phyloP scores from a whole-genome alignment of 2,113 vertebrate genomes.

The Dolichotis patagonum region DNA sequence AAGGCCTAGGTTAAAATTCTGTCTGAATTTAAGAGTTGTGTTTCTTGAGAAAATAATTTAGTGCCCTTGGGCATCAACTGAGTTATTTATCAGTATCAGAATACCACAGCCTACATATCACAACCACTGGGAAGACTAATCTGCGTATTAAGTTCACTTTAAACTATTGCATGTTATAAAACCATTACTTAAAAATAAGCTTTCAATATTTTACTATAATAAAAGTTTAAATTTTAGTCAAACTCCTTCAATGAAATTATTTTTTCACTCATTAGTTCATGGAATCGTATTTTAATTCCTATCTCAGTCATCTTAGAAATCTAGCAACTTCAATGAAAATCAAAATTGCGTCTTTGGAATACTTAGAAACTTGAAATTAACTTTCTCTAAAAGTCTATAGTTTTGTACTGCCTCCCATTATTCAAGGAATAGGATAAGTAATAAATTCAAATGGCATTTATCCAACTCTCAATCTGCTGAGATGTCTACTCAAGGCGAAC shows the following conservation, averaged over 20 bases:
- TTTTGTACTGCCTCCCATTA: background rate
- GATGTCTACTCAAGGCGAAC: background rate
- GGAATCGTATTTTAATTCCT: background rate
- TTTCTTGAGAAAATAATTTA: background rate
- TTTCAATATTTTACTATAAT: background rate
- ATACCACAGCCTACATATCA: background rate
- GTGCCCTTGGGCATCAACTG: background rate
- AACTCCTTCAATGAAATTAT: background rate
- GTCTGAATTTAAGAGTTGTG: background rate
- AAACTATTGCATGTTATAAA: background rate
- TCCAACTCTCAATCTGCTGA: background rate
- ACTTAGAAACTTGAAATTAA: slow-evolving; percentile 14
- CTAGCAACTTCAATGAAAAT: background rate
- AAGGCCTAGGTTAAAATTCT: slow-evolving; percentile 2
- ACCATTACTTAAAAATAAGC: slow-evolving; percentile 1
- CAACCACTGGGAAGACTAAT: background rate
- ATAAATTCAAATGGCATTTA: background rate
- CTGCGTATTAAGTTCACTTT: background rate
- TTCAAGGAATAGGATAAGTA: background rate
- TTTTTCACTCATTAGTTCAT: slow-evolving; percentile 16
- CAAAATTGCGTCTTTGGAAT: background rate
- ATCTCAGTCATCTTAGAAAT: background rate
- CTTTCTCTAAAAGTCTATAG: background rate
- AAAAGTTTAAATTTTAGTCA: background rate
- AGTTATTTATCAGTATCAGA: background rate